A percentile compares a stretch with the other conserved stretches of the same genome.
Conservation (phyloP, 2,888 invertebrate genomes). For the Cheilosia impressa region DNA sequence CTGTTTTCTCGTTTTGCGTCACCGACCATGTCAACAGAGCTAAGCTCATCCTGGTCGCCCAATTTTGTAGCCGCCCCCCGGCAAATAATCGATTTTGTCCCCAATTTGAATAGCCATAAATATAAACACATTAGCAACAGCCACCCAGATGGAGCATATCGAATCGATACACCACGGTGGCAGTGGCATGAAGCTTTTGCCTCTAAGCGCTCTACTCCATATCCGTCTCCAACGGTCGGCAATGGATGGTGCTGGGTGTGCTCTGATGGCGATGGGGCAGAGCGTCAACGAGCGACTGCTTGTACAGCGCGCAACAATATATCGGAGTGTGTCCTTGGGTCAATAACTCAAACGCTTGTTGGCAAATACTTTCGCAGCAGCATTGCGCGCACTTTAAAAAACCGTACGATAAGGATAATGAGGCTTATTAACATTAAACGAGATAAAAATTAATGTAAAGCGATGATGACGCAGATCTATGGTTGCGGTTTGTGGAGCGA, state of each 20-base stretch:
- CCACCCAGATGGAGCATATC: not conserved
- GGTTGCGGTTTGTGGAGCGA: not conserved
- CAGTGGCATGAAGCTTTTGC: conserved; percentile 3
- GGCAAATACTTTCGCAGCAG: conserved; percentile 12
- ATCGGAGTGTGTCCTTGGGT: conserved; percentile 40
- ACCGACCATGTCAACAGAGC: conserved; percentile 5
- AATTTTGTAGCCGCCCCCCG: not conserved
- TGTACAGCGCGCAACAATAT: conserved; percentile 27
- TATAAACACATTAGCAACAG: conserved; percentile 34
- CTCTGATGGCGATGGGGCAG: not conserved
- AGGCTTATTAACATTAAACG: conserved; percentile 54
- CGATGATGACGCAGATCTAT: conserved; percentile 26
- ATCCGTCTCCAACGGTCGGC: conserved; percentile 11
- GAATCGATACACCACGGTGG: conserved; percentile 12
- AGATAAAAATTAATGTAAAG: conserved; percentile 52
- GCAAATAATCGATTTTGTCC: conserved; percentile 47
- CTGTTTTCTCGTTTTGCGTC: not conserved
- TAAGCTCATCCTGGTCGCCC: conserved; percentile 2
- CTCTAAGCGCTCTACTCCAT: conserved; percentile 1
- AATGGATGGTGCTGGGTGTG: conserved; percentile 9
- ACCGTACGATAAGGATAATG: conserved; percentile 53
- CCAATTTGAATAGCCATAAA: conserved; percentile 39
- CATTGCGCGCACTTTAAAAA: conserved; percentile 22
- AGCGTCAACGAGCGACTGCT: conserved; percentile 15
- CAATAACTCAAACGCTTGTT: conserved; percentile 29